These are phyloP conservation scores for Cryptoblepharus egeriae DNA, from an alignment of 2,797 vertebrate species.

Conservation along the genomic window DNA sequence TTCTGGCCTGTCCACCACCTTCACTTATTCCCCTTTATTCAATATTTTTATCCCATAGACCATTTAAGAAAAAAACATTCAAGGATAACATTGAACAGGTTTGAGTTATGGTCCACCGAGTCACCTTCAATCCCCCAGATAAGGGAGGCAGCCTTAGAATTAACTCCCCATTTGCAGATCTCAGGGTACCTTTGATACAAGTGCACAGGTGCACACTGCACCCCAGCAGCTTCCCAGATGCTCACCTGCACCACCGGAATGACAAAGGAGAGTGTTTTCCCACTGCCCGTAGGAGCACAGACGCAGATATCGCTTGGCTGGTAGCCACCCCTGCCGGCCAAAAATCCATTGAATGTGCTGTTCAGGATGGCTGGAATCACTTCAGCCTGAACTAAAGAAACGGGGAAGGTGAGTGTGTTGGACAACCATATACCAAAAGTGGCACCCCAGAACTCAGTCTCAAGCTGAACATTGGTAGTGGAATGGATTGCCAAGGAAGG, in stretches of 20 bases:
- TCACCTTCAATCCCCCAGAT: too few relatives aligned
- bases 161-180: background rate
- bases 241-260: conserved; percentile 92
- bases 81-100: background rate
- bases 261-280: conserved; percentile 94
- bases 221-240: fast-evolving
- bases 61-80: too few relatives aligned
- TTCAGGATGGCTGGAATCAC: conserved; percentile 91
- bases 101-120: too few relatives aligned
- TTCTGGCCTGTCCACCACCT: too few relatives aligned
- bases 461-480: too few relatives aligned
- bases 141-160: too few relatives aligned
- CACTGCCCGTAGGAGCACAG: conserved; percentile 95
- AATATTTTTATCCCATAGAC: too few relatives aligned
- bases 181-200: background rate
- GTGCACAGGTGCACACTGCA: background rate
- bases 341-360: conserved; percentile 77
- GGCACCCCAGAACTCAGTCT: too few relatives aligned
- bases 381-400: conserved; percentile 86
- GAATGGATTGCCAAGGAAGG: too few relatives aligned
- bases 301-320: conserved; percentile 91
- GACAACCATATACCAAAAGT: too few relatives aligned
- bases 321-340: conserved; percentile 87
- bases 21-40: too few relatives aligned
- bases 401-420: too few relatives aligned